A percentile compares a stretch with the other conserved stretches of the same genome.
Conservation (phyloP, 2,888 invertebrate species). For the Drosophila crucigera region DNA sequence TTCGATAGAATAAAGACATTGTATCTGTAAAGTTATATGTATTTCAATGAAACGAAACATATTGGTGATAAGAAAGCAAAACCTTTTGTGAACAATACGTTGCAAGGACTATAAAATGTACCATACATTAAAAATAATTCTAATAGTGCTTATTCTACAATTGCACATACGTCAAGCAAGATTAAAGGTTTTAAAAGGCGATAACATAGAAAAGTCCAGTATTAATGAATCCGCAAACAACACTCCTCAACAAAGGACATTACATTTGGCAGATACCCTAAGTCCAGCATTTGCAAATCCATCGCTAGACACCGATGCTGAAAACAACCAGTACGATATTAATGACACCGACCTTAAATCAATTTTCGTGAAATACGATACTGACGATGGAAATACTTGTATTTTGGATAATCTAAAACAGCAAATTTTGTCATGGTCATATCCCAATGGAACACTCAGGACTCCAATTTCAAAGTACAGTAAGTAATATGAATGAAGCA, state of each 20-base stretch:
- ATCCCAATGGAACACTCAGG: constrained; percentile 77
- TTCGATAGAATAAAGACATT: not conserved
- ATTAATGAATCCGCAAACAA: not conserved
- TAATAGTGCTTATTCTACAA: constrained; percentile 54
- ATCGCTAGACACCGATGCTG: constrained; percentile 14
- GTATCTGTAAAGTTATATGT: not conserved
- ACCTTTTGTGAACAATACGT: not conserved
- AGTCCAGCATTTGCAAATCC: constrained; percentile 3
- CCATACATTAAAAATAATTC: constrained; percentile 34
- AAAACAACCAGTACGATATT: constrained; percentile 10
- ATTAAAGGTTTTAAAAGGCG: not conserved
- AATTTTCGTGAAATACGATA: constrained; percentile 58
- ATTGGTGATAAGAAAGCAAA: constrained; percentile 11
- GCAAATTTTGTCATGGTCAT: constrained; percentile 75
- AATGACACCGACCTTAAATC: constrained; percentile 50
- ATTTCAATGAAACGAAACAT: constrained; percentile 29
- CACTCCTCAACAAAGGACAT: not conserved
- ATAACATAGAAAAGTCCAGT: not conserved
- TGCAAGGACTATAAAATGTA: constrained; percentile 38
- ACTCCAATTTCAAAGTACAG: constrained; percentile 30
- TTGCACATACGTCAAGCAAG: constrained; percentile 30
- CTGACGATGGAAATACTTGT: constrained; percentile 64
- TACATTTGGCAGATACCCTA: not conserved
- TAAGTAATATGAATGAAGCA: constrained; percentile 24
- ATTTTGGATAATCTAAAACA: constrained; percentile 76